These are phyloP conservation scores for Philonicus albiceps DNA, from an alignment of 2,888 invertebrate genomes.

Conservation along the genomic window DNA sequence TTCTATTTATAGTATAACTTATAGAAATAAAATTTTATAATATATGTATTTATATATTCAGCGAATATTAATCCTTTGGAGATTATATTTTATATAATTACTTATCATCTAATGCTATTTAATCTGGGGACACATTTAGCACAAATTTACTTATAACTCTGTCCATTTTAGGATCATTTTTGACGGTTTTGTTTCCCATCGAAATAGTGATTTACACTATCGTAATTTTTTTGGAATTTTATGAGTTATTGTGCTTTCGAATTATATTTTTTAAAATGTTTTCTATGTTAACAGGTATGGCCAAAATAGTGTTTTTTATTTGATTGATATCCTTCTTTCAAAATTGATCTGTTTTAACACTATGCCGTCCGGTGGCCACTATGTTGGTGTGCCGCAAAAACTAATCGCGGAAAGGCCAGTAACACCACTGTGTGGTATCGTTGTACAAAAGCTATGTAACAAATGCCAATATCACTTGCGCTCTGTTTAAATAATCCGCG, in stretches of 20 bases:
- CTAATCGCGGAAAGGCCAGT: too few relatives aligned
- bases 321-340: neutral
- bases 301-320: neutral
- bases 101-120: neutral
- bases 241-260: neutral
- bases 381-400: too few relatives aligned
- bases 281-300: neutral
- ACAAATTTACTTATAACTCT: neutral
- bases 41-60: neutral
- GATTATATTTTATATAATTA: neutral
- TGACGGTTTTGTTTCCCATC: neutral
- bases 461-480: too few relatives aligned
- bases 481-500: too few relatives aligned
- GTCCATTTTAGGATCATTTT: neutral
- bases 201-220: neutral
- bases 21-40: neutral
- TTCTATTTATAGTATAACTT: too few relatives aligned
- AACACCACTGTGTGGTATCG: too few relatives aligned
- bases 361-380: too few relatives aligned
- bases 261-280: neutral
- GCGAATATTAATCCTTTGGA: neutral
- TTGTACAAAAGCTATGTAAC: too few relatives aligned
- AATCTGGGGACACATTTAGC: neutral
- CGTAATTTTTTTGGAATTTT: too few relatives aligned
- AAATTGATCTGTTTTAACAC: neutral